Evolutionary conservation across 2,797 vertebrate species (phyloP).

Genomic region (Psittacula derbiana): DNA sequence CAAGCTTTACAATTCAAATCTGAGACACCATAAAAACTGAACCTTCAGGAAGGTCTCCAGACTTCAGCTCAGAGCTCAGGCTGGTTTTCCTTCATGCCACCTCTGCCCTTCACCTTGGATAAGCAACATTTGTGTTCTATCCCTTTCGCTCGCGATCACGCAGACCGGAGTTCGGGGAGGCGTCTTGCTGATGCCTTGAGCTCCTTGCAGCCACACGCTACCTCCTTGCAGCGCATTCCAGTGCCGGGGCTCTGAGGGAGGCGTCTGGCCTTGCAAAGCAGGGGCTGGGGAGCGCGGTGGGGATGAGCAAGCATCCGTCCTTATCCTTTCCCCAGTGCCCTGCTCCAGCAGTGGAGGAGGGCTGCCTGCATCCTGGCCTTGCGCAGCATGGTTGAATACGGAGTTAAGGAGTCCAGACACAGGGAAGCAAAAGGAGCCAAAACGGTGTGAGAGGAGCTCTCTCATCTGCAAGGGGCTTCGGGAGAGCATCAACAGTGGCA

Average conservation of each 20-base stretch:
- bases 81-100: not conserved
- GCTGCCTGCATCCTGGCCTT: not conserved
- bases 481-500: not conserved
- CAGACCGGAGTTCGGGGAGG: not conserved
- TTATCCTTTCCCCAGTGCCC: not conserved
- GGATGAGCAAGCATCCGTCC: not conserved
- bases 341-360: not conserved
- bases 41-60: not conserved
- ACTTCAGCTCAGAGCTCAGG: not conserved
- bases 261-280: not conserved
- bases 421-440: not conserved
- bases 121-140: not conserved
- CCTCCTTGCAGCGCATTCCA: not conserved
- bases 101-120: constrained; percentile 7
- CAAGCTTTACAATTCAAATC: not conserved
- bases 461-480: not conserved
- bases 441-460: not conserved
- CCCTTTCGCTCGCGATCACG: not conserved
- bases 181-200: not conserved
- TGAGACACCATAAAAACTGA: not conserved
- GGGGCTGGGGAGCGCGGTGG: not conserved
- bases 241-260: not conserved
- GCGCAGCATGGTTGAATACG: not conserved
- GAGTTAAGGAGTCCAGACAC: not conserved
- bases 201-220: not conserved